Base-by-base conservation (phyloP, 2,888 invertebrate genomes). In the Oscheius onirici region DNA sequence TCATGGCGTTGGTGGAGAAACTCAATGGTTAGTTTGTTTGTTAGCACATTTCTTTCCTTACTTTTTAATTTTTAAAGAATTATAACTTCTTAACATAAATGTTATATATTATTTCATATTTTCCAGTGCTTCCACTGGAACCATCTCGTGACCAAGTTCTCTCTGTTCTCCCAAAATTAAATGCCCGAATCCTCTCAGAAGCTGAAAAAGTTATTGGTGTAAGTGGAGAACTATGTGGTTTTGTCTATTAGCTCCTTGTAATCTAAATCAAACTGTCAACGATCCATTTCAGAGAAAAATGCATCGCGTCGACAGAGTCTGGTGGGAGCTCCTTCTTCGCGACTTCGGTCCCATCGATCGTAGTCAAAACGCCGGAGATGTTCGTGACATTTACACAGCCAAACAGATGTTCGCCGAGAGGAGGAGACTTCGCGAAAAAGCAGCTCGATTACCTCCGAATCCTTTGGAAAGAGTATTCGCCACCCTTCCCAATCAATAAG, bases 221-320 rank as follows among this genome's bases (percentile, higher is more conserved):
- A 34, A 34, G 34, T 34, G 34, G 34, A 49, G 13, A 3, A 3
- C 3, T 46, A 46, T 3, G 46, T 3, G 3, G 5, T 46, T 17
- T n/a, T n/a, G n/a, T n/a, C n/a, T n/a, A n/a, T n/a, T n/a, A n/a
- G n/a, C n/a, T n/a, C n/a, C n/a, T n/a, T n/a, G n/a, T n/a, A n/a
- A n/a, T n/a, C n/a, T n/a, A n/a, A n/a, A n/a, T n/a, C n/a, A n/a
- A n/a, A n/a, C n/a, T n/a, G n/a, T n/a, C n/a, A n/a, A n/a, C n/a
- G n/a, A n/a, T n/a, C n/a, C n/a, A n/a, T 60, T 60, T 24, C 43
- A 60, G 60, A 41, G 60, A 43, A 41, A 60, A 8, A 60, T 60
- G 60, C 20, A 22, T 5, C 60, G 60, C 20, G 60, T 58, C 1
- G 20, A 58, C 22, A 20, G 58, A 34, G 17, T 58, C 20, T 58